A percentile compares a stretch with the other conserved stretches of the same genome.
phyloP scores from a whole-genome alignment of 2,888 invertebrate species.

The Priocnemis perturbator region DNA sequence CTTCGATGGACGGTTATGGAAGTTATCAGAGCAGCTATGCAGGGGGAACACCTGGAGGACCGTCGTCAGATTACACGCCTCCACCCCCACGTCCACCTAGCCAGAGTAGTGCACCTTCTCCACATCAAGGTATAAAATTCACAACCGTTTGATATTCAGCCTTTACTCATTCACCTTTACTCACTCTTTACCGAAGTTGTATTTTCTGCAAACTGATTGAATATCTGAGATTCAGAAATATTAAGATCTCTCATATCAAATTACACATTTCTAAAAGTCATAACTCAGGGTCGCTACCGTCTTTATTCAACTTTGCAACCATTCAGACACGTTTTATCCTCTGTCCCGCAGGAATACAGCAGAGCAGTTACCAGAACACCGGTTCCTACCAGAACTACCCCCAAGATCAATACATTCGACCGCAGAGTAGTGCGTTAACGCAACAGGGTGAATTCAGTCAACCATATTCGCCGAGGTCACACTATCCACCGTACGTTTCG shows the following conservation, averaged over 20 bases:
- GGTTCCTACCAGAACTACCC: constrained; percentile 76
- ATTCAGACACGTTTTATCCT: no score
- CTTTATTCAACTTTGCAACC: background rate
- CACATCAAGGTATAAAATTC: constrained; percentile 79
- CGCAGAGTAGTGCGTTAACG: constrained; percentile 68
- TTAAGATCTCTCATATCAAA: no score
- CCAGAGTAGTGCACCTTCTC: constrained; percentile 80
- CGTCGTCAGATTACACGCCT: constrained; percentile 81
- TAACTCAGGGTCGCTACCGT: no score
- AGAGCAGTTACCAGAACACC: constrained; percentile 72
- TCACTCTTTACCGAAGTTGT: no score
- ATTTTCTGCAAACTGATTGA: no score
- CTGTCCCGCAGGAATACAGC: constrained; percentile 72
- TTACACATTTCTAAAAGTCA: no score
- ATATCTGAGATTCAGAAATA: no score
- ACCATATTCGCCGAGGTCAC: constrained; percentile 75
- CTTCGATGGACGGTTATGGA: constrained; percentile 89
- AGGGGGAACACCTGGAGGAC: constrained; percentile 77
- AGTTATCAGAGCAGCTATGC: constrained; percentile 82
- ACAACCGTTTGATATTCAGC: background rate
- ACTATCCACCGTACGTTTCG: constrained; percentile 75
- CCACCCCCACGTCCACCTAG: constrained; percentile 83
- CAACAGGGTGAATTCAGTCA: constrained; percentile 75
- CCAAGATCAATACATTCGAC: constrained; percentile 75
- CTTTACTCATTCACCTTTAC: background rate